phyloP scores from a whole-genome alignment of 2,797 vertebrate species.

The Zenarchopterus dispar region DNA sequence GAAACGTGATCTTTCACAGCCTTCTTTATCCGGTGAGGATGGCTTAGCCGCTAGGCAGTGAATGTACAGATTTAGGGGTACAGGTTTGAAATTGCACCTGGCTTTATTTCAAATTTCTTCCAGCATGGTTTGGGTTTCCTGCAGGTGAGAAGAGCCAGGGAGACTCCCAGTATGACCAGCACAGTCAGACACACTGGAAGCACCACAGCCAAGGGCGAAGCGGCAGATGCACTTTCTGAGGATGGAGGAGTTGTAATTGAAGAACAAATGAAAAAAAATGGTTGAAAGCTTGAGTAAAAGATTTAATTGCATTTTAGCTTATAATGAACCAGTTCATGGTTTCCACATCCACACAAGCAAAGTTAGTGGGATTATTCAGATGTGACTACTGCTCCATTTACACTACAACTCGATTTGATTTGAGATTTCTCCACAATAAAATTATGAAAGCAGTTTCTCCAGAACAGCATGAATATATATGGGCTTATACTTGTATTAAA shows the following conservation, averaged over 20 bases:
- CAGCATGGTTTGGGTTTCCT: conserved; percentile 35
- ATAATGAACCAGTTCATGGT: too few relatives aligned
- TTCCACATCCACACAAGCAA: too few relatives aligned
- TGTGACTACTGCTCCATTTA: too few relatives aligned
- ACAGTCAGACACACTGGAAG: conserved; percentile 60
- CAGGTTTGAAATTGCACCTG: conserved; percentile 55
- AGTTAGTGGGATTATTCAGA: too few relatives aligned
- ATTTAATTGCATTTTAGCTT: too few relatives aligned
- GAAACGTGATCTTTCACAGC: too few relatives aligned
- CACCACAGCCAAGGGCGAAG: conserved; percentile 47
- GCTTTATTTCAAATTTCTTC: conserved; percentile 30
- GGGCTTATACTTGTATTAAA: too few relatives aligned
- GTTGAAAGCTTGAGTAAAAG: background rate
- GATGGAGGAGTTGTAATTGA: background rate
- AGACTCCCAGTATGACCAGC: conserved; percentile 21
- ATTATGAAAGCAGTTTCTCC: background rate
- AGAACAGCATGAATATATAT: background rate
- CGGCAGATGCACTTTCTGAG: conserved; percentile 33
- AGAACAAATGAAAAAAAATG: background rate
- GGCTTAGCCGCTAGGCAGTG: too few relatives aligned
- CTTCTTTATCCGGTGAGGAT: too few relatives aligned
- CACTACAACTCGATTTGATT: background rate
- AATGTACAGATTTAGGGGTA: background rate
- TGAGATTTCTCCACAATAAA: background rate
- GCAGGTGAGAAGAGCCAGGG: conserved; percentile 51